These are phyloP conservation scores for Trichonephila clavata DNA, from an alignment of 1,140 invertebrate species.

Conservation along the genomic window DNA sequence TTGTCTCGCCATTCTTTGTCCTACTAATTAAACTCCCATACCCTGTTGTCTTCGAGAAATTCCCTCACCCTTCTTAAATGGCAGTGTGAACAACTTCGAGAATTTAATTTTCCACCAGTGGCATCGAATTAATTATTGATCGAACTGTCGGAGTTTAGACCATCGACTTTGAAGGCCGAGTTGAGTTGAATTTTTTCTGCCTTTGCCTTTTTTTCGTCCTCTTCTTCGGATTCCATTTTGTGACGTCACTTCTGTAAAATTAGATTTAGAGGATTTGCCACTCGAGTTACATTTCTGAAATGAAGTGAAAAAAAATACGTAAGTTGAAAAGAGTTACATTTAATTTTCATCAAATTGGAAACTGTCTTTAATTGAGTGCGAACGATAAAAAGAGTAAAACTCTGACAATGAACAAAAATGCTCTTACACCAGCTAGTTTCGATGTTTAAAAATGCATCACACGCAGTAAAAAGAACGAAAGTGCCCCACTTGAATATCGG, in stretches of 20 bases:
- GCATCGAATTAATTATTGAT: slow-evolving; percentile 59
- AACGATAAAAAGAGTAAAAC: background rate
- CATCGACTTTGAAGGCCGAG: slow-evolving; percentile 18
- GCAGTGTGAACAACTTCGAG: slow-evolving; percentile 54
- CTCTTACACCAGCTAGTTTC: background rate
- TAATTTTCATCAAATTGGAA: slow-evolving; percentile 36
- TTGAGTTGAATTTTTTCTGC: background rate
- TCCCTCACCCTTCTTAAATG: slow-evolving; percentile 9
- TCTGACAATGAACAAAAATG: background rate
- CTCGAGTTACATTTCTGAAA: background rate
- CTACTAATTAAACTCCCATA: slow-evolving; percentile 52
- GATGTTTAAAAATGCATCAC: background rate
- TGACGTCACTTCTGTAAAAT: slow-evolving; percentile 40
- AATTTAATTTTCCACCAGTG: slow-evolving; percentile 59
- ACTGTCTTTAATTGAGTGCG: background rate
- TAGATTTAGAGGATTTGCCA: slow-evolving; percentile 36
- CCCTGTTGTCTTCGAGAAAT: slow-evolving; percentile 11
- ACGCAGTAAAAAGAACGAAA: background rate
- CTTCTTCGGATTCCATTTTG: background rate
- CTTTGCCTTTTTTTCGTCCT: background rate
- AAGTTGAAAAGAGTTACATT: slow-evolving; percentile 27
- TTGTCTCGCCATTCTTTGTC: background rate
- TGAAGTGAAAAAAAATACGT: background rate
- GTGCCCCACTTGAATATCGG: background rate
- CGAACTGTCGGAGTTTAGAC: background rate